These are phyloP conservation scores for Sebastes oblongus DNA, from an alignment of 2,797 vertebrate species.

Conservation along the genomic window DNA sequence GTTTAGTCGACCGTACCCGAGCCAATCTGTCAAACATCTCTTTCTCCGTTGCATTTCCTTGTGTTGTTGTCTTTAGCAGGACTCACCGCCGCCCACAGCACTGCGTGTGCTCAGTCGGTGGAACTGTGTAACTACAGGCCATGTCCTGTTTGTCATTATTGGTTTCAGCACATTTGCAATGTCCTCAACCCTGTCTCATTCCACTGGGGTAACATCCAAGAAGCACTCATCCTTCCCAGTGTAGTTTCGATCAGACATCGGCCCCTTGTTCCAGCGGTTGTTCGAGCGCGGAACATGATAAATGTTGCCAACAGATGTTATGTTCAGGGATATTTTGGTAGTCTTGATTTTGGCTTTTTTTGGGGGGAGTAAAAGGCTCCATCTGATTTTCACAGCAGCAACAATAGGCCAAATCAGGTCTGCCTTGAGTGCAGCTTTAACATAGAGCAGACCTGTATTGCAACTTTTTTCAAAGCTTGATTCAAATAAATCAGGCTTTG, in stretches of 20 bases:
- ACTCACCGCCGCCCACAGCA: constrained; percentile 2
- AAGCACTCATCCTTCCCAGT: background rate
- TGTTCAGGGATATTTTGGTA: background rate
- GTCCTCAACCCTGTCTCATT: constrained; percentile 16
- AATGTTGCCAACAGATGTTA: background rate
- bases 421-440: background rate
- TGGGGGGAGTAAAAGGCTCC: no score
- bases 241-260: background rate
- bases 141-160: constrained; percentile 30
- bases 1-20: constrained; percentile 3
- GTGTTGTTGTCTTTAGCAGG: constrained; percentile 5
- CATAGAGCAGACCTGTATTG: background rate
- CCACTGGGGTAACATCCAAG: background rate
- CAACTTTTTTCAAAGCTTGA: background rate
- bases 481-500: constrained; percentile 3
- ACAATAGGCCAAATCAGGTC: background rate
- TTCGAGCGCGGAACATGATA: background rate
- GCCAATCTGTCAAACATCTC: constrained; percentile 12
- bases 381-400: background rate
- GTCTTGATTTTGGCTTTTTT: background rate
- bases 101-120: constrained; percentile 9
- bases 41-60: background rate
- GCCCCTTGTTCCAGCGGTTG: background rate
- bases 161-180: constrained; percentile 25
- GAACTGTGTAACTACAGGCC: constrained; percentile 4